phyloP scores from a whole-genome alignment of 2,113 vertebrate genomes.

The Pelvicachromis taeniatus region DNA sequence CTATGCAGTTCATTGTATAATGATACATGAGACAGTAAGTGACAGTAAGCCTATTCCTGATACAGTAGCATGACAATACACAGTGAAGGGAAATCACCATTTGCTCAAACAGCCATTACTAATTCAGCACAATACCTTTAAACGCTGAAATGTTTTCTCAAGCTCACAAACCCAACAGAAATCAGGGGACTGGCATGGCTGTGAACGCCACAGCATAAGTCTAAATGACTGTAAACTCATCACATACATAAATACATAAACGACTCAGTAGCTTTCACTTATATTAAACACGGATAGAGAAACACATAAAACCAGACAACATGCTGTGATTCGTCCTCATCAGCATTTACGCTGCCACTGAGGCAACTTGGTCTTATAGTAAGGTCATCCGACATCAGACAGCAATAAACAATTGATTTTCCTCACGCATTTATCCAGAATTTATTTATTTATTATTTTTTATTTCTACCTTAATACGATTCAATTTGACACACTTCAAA shows the following conservation, averaged over 20 bases:
- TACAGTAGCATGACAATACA: background rate
- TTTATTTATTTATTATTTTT: background rate
- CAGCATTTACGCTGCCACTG: background rate
- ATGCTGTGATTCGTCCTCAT: background rate
- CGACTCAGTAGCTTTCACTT: background rate
- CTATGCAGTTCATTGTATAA: background rate
- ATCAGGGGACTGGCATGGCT: rapidly evolving
- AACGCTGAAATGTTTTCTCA: background rate
- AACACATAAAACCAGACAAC: background rate
- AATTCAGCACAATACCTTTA: background rate
- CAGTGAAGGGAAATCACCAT: background rate
- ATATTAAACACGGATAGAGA: background rate
- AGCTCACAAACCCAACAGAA: background rate
- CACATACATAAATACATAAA: background rate
- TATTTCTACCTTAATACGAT: background rate
- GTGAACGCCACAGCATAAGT: background rate
- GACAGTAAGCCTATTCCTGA: background rate
- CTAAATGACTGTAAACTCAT: background rate
- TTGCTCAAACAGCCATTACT: background rate
- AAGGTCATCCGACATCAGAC: background rate
- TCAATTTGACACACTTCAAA: slow-evolving; percentile 3
- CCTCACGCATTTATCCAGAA: background rate
- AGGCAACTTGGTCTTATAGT: background rate
- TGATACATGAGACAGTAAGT: background rate
- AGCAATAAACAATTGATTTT: background rate